Percentiles rank a stretch among this genome's conserved stretches.
phyloP scores from a whole-genome alignment of 2,113 vertebrate genomes.

The Amblyornis subalaris region DNA sequence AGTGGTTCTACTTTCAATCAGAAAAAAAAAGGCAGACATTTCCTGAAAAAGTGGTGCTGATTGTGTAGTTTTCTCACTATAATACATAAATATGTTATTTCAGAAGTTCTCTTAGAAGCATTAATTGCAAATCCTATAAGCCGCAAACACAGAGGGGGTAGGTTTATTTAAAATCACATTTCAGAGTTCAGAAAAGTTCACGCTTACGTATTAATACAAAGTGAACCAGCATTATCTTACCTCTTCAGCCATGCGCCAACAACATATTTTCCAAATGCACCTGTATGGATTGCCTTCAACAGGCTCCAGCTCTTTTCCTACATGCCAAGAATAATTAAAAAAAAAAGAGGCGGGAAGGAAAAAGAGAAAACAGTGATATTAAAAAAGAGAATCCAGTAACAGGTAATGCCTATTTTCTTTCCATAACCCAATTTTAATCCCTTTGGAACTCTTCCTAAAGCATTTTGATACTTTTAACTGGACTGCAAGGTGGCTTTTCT shows the following conservation, averaged over 20 bases:
- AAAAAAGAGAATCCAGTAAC: not conserved
- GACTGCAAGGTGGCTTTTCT: not conserved
- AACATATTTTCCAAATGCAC: constrained; percentile 93
- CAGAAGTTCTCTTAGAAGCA: not conserved
- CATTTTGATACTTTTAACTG: not conserved
- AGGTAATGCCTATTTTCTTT: not conserved
- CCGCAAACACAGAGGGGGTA: not conserved
- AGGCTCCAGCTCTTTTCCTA: constrained; percentile 77
- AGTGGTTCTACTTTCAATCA: not conserved
- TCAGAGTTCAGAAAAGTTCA: not conserved
- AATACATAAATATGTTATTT: not conserved
- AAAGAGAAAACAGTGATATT: not conserved
- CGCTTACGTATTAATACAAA: not conserved
- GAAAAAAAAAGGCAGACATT: not conserved
- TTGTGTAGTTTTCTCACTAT: not conserved
- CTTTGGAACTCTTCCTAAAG: not conserved
- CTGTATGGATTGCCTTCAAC: constrained; percentile 95
- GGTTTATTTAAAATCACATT: not conserved
- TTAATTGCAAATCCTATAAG: not conserved
- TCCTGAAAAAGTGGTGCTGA: not conserved
- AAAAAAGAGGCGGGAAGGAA: not conserved
- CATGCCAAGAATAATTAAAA: constrained; percentile 31
- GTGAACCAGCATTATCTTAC: constrained; percentile 68
- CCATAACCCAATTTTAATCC: not conserved
- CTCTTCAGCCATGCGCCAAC: constrained; percentile 96